Evolutionary conservation across 2,888 invertebrate genomes (phyloP).

Genomic region (Dryobotodes eremita): DNA sequence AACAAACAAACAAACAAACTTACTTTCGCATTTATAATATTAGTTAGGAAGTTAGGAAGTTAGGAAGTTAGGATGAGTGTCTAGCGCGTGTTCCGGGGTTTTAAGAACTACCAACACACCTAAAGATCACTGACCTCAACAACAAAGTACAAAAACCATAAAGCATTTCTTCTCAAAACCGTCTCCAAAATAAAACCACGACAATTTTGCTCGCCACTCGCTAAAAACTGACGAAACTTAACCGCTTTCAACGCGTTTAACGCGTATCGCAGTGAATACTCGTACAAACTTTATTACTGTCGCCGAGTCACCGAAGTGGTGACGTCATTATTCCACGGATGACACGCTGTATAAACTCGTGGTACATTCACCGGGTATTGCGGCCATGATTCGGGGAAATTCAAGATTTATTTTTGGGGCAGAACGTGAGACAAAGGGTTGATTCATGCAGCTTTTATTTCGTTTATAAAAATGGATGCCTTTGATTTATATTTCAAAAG

Average conservation of each 20-base stretch:
- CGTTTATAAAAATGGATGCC: not conserved
- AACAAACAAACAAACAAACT: too few relatives aligned
- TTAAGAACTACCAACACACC: too few relatives aligned
- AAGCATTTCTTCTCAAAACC: not conserved
- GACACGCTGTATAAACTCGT: slow-evolving; percentile 54
- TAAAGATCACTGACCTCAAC: not conserved
- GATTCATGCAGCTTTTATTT: not conserved
- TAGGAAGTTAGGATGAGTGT: too few relatives aligned
- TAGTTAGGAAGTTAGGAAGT: too few relatives aligned
- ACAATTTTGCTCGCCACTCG: slow-evolving; percentile 12
- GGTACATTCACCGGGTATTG: slow-evolving; percentile 35
- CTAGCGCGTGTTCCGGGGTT: not conserved
- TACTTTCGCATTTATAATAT: too few relatives aligned
- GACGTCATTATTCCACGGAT: slow-evolving; percentile 64
- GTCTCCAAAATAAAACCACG: not conserved
- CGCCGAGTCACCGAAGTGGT: slow-evolving; percentile 41
- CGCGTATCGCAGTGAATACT: slow-evolving; percentile 44
- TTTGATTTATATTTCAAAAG: not conserved
- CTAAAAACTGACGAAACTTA: slow-evolving; percentile 41
- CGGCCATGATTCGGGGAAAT: slow-evolving; percentile 27
- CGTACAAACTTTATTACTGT: slow-evolving; percentile 58
- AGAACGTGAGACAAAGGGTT: not conserved
- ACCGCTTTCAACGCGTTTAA: slow-evolving; percentile 44
- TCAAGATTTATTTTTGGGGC: slow-evolving; percentile 19
- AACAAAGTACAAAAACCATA: not conserved